Conservation (phyloP, 30 jellyfish, hydroid and myxozoan genomes). For the Pseudorhiza aurosa region DNA sequence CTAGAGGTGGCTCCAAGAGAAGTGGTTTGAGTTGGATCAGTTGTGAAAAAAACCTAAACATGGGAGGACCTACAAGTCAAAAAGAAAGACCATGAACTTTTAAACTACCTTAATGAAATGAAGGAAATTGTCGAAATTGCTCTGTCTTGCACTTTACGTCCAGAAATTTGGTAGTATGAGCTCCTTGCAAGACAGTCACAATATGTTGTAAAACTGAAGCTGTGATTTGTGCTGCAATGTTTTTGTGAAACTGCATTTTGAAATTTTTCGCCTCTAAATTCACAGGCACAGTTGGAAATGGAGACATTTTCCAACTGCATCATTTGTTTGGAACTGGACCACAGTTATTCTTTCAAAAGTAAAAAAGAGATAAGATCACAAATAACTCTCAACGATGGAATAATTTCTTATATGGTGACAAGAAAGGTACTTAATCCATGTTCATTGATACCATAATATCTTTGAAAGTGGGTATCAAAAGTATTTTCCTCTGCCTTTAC, state of each 20-base stretch:
- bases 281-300: background rate
- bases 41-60: too few relatives aligned
- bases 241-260: background rate
- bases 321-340: constrained; percentile 68
- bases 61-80: too few relatives aligned
- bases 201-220: too few relatives aligned
- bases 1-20: too few relatives aligned
- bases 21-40: too few relatives aligned
- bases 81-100: too few relatives aligned
- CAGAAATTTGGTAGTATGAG: too few relatives aligned
- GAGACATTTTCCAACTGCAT: constrained; percentile 54
- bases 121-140: too few relatives aligned
- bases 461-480: background rate
- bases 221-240: too few relatives aligned
- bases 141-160: too few relatives aligned
- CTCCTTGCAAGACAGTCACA: too few relatives aligned
- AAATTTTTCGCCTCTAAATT: background rate
- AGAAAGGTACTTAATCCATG: constrained; percentile 52
- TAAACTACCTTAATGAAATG: too few relatives aligned
- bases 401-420: constrained; percentile 79
- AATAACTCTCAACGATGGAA: constrained; percentile 69
- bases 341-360: constrained; percentile 15
- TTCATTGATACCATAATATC: background rate
- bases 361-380: constrained; percentile 48
- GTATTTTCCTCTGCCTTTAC: background rate